Base-by-base conservation (phyloP, 2,888 invertebrate genomes). In the Clostera curtula region DNA sequence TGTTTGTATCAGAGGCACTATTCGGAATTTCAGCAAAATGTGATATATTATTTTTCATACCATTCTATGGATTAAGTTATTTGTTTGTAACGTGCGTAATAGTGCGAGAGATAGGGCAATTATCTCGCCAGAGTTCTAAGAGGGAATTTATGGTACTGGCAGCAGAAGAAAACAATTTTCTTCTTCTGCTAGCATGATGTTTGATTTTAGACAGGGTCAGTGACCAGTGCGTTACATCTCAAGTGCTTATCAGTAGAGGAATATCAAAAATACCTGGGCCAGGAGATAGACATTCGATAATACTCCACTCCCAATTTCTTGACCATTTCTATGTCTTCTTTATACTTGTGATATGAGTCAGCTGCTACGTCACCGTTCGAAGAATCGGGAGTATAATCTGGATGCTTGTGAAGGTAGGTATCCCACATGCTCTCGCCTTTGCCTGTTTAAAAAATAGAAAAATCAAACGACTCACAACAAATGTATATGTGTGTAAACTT, bases 201-300 rank as follows among this genome's bases (percentile, higher is more conserved):
- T n/a, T n/a, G n/a, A n/a, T n/a, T n/a, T 11, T 8, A 4, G 16
- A 15, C n/a, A 15, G 18, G 12, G 24, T 19, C 26, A 11, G 4
- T 7, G 12, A 12, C 12, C 20, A 10, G 6, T 9, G 11, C n/a
- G n/a, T 27, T 15, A 11, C 17, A 14, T 19, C 10, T 9, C 8
- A 18, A 18, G 18, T 28, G n/a, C n/a, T n/a, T n/a, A n/a, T n/a
- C n/a, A n/a, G n/a, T 11, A 7, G 15, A 19, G 10, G 12, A 15
- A 27, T 17, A n/a, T 21, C 3, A 11, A 28, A 14, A 25, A 27
- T 49, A 80, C 82, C 83, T 82, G 3, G 90, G 70, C 94, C 94
- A 95, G 0, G 92, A 88, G 24, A 92, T 74, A 0, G 91, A 91
- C 57, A 91, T 86, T 9, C 91, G 82, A 56, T 91, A 91, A 42